Conservation (phyloP, 1,140 invertebrate genomes). For the Bombus ignitus region DNA sequence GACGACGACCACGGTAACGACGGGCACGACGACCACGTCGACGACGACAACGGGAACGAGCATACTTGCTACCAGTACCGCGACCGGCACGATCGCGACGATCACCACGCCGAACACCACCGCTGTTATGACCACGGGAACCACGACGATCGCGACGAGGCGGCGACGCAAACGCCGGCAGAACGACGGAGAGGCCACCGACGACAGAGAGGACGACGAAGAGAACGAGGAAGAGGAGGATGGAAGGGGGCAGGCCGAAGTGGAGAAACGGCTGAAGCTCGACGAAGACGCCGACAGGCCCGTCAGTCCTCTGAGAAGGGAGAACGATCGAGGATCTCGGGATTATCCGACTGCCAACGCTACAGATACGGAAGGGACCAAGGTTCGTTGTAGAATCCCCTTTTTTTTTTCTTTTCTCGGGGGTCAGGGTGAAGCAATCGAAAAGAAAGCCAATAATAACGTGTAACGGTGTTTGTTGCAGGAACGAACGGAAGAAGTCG, state of each 20-base stretch:
- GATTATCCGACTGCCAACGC: constrained; percentile 72
- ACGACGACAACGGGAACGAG: constrained; percentile 42
- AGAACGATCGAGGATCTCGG: constrained; percentile 72
- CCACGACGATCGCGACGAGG: constrained; percentile 64
- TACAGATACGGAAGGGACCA: constrained; percentile 77
- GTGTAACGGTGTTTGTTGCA: constrained; percentile 19
- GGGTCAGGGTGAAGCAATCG: fast-evolving
- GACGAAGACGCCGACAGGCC: constrained; percentile 66
- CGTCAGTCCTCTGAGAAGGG: constrained; percentile 69
- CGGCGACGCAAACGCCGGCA: constrained; percentile 48
- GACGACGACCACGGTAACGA: constrained; percentile 52
- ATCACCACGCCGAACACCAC: constrained; percentile 36
- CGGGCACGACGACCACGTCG: constrained; percentile 21
- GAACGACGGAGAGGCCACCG: constrained; percentile 62
- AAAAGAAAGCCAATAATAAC: not conserved
- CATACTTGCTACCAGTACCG: constrained; percentile 58
- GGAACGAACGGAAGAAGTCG: constrained; percentile 75
- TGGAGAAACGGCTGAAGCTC: constrained; percentile 73
- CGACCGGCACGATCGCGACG: constrained; percentile 27
- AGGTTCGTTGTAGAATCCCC: constrained; percentile 62
- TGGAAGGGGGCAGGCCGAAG: constrained; percentile 58
- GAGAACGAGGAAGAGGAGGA: constrained; percentile 78
- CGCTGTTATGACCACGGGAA: constrained; percentile 66
- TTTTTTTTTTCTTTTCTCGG: too few relatives aligned
- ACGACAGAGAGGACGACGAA: constrained; percentile 76